Conservation (phyloP, 2,797 vertebrate species). For the Enteromius paludinosus region DNA sequence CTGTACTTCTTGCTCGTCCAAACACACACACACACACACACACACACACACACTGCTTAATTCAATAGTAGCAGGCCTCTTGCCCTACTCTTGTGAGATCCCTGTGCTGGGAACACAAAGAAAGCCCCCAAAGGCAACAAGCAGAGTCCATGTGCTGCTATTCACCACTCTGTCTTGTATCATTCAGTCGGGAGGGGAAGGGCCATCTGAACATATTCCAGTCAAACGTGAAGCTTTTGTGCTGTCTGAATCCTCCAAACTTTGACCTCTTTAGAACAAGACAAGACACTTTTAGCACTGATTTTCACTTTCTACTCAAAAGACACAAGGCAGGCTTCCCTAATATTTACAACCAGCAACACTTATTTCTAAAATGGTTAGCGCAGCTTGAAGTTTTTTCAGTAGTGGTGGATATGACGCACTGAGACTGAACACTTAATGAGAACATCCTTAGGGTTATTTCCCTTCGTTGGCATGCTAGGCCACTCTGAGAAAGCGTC, state of each 20-base stretch:
- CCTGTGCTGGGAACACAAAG: conserved; percentile 53
- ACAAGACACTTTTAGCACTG: background rate
- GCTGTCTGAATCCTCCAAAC: conserved; percentile 3
- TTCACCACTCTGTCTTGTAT: conserved; percentile 37
- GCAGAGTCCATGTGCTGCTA: conserved; percentile 41
- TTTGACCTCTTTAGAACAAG: background rate
- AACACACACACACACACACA: background rate
- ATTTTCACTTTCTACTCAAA: background rate
- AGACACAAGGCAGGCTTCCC: background rate
- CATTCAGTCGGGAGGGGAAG: conserved; percentile 19
- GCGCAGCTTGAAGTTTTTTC: background rate
- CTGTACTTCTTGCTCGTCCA: conserved; percentile 15
- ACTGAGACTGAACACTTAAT: conserved; percentile 24
- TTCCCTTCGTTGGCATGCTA: conserved; percentile 43
- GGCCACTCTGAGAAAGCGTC: conserved; percentile 19
- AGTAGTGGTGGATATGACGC: background rate
- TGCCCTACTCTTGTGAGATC: conserved; percentile 29
- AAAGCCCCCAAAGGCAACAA: conserved; percentile 49
- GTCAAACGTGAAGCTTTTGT: conserved; percentile 31
- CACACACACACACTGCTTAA: background rate
- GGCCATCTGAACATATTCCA: conserved; percentile 9
- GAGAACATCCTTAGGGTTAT: conserved; percentile 40
- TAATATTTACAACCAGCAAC: background rate
- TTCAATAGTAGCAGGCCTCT: conserved; percentile 5
- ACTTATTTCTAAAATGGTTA: background rate